phyloP scores from a whole-genome alignment of 2,888 invertebrate species.

The Colletes collaris region DNA sequence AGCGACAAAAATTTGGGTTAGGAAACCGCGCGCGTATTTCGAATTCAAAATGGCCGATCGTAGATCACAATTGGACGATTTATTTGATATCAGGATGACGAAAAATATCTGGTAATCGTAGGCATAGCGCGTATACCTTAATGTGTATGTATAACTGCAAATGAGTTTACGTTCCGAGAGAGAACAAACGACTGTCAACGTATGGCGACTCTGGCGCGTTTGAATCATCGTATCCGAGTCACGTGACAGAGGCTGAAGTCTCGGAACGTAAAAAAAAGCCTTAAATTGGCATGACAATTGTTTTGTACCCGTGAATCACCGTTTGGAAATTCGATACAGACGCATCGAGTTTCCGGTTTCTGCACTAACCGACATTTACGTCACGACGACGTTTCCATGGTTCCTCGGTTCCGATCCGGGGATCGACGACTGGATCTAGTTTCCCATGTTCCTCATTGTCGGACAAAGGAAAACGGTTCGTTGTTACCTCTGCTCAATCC shows the following conservation, averaged over 20 bases:
- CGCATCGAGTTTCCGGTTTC: conserved; percentile 59
- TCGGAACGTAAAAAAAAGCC: background rate
- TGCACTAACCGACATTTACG: conserved; percentile 40
- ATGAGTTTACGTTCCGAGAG: background rate
- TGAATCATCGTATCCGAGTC: conserved; percentile 25
- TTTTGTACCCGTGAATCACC: conserved; percentile 52
- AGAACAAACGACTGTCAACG: background rate
- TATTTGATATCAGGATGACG: too few species aligned
- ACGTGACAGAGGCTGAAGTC: conserved; percentile 13
- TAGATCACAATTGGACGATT: too few species aligned
- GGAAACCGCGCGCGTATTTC: background rate
- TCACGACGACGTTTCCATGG: conserved; percentile 48
- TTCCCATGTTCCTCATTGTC: conserved; percentile 30
- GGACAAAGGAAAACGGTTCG: conserved; percentile 40
- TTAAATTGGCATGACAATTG: conserved; percentile 23
- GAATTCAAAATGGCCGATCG: too few species aligned
- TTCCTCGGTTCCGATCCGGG: conserved; percentile 27
- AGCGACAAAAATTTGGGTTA: conserved; percentile 18
- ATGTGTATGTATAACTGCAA: background rate
- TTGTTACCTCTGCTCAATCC: conserved; percentile 28
- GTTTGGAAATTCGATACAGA: conserved; percentile 51
- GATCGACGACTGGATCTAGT: conserved; percentile 32
- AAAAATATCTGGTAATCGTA: background rate
- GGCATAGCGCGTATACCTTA: background rate
- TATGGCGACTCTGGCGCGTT: conserved; percentile 3